Evolutionary conservation across 2,113 vertebrate species (phyloP), one percentile per base, ranked within the genome.

Genomic region (Hassar affinis): DNA sequence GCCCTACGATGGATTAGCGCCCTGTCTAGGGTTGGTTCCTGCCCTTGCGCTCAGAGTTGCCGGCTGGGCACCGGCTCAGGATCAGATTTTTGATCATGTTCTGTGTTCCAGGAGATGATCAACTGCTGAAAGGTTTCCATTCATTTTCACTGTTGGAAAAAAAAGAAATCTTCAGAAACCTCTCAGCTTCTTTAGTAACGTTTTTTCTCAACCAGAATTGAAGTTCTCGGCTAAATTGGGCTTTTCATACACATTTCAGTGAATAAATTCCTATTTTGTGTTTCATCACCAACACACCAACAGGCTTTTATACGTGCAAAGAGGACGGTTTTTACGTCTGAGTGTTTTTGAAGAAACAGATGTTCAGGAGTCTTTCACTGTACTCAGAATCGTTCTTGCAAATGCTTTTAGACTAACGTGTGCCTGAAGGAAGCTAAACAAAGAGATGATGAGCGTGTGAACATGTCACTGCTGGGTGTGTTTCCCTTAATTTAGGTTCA

Each of bases 401-500:
- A 25, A 17, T 9, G 27, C 80, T 27, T 52, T 62, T 8, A n/a
- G 45, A 9, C 18, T 38, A 52, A 47, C 57, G 1, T 33, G 47
- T 12, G 10, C 49, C 27, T 52, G 27, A 69, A 20, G 9, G 10
- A 15, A 20, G 12, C 54, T 18, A 59, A 78, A 47, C 51, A 18
- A 27, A 81, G 62, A 49, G 4, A 2, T 51, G 22, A 20, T 62
- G 25, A 68, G 33, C 42, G 0, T 22, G 35, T 30, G 56, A 61
- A 64, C 12, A 38, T 72, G 4, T 59, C 33, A 30, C 59, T 78
- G n/a, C 18, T 15, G 78, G 72, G 59, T 38, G 49, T 59, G 69
- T 87, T 88, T 85, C 87, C 79, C 35, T 72, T n/a, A 72, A 85
- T 81, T 79, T 66, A 35, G 61, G 74, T 78, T 89, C 83, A 90